These are phyloP conservation scores for Amphipoea lucens DNA, from an alignment of 2,888 invertebrate species.

Conservation along the genomic window DNA sequence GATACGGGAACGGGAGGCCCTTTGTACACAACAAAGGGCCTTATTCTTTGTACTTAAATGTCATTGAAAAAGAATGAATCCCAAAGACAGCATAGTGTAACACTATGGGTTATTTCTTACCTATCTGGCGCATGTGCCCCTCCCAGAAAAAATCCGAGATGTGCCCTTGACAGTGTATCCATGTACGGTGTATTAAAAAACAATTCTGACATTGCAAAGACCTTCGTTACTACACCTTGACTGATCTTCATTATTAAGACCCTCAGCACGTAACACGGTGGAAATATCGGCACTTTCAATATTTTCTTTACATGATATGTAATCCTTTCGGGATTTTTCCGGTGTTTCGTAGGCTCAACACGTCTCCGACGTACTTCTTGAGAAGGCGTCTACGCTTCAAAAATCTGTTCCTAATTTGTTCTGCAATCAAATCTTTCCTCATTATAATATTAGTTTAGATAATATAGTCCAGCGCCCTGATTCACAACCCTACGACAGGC, in stretches of 20 bases:
- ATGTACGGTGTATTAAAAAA: neutral
- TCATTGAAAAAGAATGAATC: neutral
- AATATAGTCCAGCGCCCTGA: too few relatives aligned
- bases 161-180: neutral
- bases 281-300: conserved; percentile 61
- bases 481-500: too few relatives aligned
- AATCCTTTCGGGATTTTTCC: conserved; percentile 53
- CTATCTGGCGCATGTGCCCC: neutral
- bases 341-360: conserved; percentile 37
- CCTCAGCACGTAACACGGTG: conserved; percentile 36
- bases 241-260: conserved; percentile 21
- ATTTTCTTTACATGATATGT: conserved; percentile 61
- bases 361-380: conserved; percentile 45
- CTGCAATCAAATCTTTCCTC: too few relatives aligned
- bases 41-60: neutral
- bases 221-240: conserved; percentile 7
- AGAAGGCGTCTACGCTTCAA: conserved; percentile 36
- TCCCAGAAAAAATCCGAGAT: neutral
- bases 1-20: too few relatives aligned
- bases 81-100: neutral
- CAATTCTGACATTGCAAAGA: neutral
- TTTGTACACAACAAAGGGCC: too few relatives aligned
- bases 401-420: too few relatives aligned
- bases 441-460: too few relatives aligned
- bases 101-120: neutral